Base-by-base conservation (phyloP, 2,113 vertebrate genomes). In the Amia ocellicauda region DNA sequence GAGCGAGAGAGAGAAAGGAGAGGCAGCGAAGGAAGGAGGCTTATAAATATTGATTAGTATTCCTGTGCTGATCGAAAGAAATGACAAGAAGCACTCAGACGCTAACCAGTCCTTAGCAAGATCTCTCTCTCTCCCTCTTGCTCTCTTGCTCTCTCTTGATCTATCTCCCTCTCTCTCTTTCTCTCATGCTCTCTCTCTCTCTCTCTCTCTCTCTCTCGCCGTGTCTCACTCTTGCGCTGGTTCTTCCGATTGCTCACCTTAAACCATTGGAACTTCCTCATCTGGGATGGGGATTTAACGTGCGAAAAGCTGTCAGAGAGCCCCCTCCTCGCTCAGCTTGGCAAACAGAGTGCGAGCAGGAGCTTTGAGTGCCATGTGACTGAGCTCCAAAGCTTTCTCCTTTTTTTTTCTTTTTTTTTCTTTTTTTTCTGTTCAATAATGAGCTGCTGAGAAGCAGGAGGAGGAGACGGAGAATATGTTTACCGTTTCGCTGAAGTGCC, bases 401-500 rank as follows among this genome's bases (percentile, higher is more conserved):
- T 49, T 62, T 63, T 66, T 67, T 57, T 49, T 42, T 62, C 56
- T 69, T 67, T 82, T 71, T 62, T 61, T 78, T 20, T 19, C 68
- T 75, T 43, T 47, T 64, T 72, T 79, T 58, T 29, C 22, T 4
- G 54, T 66, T 68, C 60, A 77, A 75, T 74, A 69, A 83, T 86
- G 78, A 81, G 74, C 81, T 65, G 70, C 78, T 72, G 73, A 77
- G 64, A 68, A 74, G 52, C 9, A 70, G 64, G 78, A 63, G 66
- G 58, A 59, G 74, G 70, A 47, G 24, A 56, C 67, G 27, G 40
- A 76, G 78, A 82, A 81, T 83, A 94, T 95, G 93, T 93, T 96
- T 61, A 91, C 93, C 9, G 88, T 95, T 71, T 93, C 92, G 23
- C 87, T 95, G 60, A 94, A 93, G 89, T 95, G 93, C 77, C 91